Evolutionary conservation across 2,797 vertebrate genomes (phyloP).

Genomic region (Babyrousa celebensis): DNA sequence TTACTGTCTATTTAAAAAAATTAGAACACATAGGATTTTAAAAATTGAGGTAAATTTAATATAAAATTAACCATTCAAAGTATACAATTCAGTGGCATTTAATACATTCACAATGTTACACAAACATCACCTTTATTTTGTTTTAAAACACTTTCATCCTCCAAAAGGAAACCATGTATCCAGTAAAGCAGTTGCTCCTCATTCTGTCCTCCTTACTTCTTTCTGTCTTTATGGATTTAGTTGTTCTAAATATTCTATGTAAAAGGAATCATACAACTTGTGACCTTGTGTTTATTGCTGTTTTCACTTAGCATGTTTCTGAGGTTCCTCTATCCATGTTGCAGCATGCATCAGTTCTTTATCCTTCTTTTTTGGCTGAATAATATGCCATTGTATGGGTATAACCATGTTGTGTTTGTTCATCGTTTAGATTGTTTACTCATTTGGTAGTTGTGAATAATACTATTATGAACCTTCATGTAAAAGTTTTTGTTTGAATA

Average conservation of each 20-base stretch:
- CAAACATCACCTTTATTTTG: not conserved
- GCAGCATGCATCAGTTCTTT: constrained; percentile 11
- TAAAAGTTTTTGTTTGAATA: not conserved
- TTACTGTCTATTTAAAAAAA: not conserved
- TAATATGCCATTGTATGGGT: not conserved
- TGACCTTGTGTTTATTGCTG: not conserved
- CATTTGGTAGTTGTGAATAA: not conserved
- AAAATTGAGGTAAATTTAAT: not conserved
- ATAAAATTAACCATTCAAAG: not conserved
- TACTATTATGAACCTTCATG: not conserved
- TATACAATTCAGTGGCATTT: not conserved
- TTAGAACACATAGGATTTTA: not conserved
- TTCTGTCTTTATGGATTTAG: not conserved
- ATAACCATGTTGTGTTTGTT: not conserved
- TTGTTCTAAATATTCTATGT: not conserved
- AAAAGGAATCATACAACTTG: not conserved
- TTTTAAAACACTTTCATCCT: not conserved
- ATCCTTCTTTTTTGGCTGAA: not conserved
- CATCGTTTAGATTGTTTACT: not conserved
- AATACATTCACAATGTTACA: not conserved
- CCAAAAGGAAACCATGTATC: not conserved
- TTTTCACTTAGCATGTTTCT: not conserved
- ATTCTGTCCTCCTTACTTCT: not conserved
- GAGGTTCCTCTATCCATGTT: not conserved
- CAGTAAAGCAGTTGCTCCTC: not conserved